Conservation (phyloP, 2,888 invertebrate genomes). For the Steromphala cineraria region DNA sequence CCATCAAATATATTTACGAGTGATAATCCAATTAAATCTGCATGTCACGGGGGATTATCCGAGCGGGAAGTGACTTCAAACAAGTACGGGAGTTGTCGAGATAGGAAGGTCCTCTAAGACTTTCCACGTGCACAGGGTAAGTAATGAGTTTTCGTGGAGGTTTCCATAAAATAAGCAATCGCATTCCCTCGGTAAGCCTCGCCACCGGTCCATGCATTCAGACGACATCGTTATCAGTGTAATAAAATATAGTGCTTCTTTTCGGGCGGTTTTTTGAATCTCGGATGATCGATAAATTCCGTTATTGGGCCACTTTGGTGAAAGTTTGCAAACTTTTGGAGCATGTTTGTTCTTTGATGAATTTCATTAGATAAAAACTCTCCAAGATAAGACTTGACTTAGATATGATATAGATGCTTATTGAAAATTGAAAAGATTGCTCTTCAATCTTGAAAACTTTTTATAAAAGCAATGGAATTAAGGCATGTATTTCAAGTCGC, state of each 20-base stretch:
- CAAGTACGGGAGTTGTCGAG: background rate
- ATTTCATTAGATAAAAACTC: too few relatives aligned
- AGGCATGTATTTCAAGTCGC: too few relatives aligned
- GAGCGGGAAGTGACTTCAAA: background rate
- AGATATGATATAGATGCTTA: too few relatives aligned
- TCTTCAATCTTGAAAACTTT: too few relatives aligned
- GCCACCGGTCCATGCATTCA: background rate
- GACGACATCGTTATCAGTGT: background rate
- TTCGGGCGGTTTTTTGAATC: background rate
- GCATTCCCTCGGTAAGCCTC: background rate
- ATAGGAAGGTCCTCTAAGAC: constrained; percentile 1
- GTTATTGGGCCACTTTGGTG: background rate
- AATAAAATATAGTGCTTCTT: background rate
- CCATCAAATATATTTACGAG: background rate
- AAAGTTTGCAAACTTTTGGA: background rate
- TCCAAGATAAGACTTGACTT: too few relatives aligned
- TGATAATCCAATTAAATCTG: background rate
- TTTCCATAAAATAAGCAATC: constrained; percentile 3
- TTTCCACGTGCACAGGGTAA: background rate
- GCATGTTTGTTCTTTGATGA: background rate
- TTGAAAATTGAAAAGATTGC: too few relatives aligned
- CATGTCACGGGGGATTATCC: background rate
- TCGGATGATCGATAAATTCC: background rate
- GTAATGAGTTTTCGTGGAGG: background rate
- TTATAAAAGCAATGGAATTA: too few relatives aligned